Conservation (phyloP, 1,140 invertebrate species). For the Ceratina calcarata region DNA sequence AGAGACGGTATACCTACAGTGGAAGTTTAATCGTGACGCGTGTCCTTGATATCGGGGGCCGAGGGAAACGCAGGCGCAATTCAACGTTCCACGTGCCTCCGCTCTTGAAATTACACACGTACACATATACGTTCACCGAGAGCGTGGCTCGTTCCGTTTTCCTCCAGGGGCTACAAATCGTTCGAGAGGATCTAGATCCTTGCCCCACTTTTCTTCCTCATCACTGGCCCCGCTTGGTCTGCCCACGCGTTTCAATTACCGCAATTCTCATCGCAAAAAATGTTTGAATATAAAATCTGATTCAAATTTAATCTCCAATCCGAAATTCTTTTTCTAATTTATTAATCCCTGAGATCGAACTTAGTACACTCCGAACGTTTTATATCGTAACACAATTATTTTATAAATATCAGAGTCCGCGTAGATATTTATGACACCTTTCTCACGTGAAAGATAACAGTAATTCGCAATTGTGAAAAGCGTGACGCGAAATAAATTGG, state of each 20-base stretch:
- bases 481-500: too few species aligned
- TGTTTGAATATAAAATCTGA: slow-evolving; percentile 1
- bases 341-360: too few species aligned
- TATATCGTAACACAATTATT: too few species aligned
- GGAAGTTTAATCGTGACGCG: slow-evolving; percentile 31
- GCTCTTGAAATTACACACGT: slow-evolving; percentile 16
- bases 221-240: slow-evolving; percentile 5
- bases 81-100: not conserved
- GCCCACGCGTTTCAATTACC: slow-evolving; percentile 36
- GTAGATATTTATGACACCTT: too few species aligned
- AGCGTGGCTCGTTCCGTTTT: not conserved
- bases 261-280: slow-evolving; percentile 22
- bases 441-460: too few species aligned
- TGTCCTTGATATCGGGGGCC: slow-evolving; percentile 19
- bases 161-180: slow-evolving; percentile 30
- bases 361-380: too few species aligned
- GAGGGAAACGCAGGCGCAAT: slow-evolving; percentile 12
- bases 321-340: too few species aligned
- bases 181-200: slow-evolving; percentile 19
- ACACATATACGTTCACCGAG: too few species aligned
- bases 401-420: too few species aligned
- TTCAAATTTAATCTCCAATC: too few species aligned
- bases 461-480: too few species aligned
- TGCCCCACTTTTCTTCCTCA: slow-evolving; percentile 17
- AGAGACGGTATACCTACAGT: not conserved